Evolutionary conservation across 2,888 invertebrate genomes (phyloP).

Genomic region (Cosmia trapezina): DNA sequence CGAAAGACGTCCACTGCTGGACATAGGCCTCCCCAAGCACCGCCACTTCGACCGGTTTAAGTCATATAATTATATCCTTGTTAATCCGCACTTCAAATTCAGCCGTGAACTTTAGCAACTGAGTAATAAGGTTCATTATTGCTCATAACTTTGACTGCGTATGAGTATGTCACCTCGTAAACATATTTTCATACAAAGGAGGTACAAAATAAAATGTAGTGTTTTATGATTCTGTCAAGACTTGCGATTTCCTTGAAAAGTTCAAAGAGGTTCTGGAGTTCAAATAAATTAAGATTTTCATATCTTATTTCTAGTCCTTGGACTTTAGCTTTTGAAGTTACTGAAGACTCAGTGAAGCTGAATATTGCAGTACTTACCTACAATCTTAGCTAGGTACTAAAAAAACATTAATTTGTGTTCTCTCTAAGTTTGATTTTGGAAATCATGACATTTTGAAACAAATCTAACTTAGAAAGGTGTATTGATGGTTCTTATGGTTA

Average conservation of each 20-base stretch:
- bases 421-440: too few relatives aligned
- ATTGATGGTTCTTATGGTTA: too few relatives aligned
- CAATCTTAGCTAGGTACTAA: not conserved
- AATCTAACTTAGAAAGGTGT: too few relatives aligned
- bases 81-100: constrained; percentile 31
- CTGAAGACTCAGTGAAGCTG: not conserved
- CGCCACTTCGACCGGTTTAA: constrained; percentile 6
- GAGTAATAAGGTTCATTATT: constrained; percentile 50
- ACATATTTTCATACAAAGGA: constrained; percentile 59
- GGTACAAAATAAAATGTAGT: constrained; percentile 51
- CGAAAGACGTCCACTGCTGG: too few relatives aligned
- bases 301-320: not conserved
- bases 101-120: constrained; percentile 43
- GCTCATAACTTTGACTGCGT: constrained; percentile 39
- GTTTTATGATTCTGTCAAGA: constrained; percentile 60
- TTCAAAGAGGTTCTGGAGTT: constrained; percentile 18
- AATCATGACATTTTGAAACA: too few relatives aligned
- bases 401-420: not conserved
- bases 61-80: constrained; percentile 49
- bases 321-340: not conserved
- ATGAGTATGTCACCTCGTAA: constrained; percentile 54
- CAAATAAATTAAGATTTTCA: constrained; percentile 13
- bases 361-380: not conserved
- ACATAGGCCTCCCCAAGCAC: too few relatives aligned
- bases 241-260: constrained; percentile 37